These are phyloP conservation scores for Leucania comma DNA, from an alignment of 2,888 invertebrate species.

Conservation along the genomic window DNA sequence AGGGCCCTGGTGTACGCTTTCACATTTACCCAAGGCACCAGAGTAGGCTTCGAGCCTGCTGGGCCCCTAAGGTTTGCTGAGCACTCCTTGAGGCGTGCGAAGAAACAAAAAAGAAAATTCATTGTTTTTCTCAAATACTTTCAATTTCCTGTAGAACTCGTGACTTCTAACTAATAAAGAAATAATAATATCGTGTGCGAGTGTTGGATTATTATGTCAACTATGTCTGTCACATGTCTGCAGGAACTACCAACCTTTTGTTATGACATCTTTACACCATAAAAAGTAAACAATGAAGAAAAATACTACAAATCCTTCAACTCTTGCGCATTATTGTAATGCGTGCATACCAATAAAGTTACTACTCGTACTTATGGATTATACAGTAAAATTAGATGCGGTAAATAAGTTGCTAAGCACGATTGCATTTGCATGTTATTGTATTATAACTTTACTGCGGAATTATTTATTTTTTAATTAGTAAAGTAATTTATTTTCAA, in stretches of 20 bases:
- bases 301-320: conserved; percentile 9
- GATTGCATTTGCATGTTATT: not conserved
- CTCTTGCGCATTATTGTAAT: not conserved
- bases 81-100: no score
- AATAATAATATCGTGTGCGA: not conserved
- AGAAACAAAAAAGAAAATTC: no score
- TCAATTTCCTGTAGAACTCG: not conserved
- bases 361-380: no score
- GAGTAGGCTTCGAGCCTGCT: no score
- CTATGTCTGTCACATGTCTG: conserved; percentile 23
- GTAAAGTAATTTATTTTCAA: no score
- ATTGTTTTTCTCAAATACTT: no score
- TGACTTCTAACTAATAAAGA: conserved; percentile 9
- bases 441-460: no score
- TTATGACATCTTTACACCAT: conserved; percentile 19
- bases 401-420: not conserved
- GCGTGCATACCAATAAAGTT: not conserved
- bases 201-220: conserved; percentile 12
- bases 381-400: no score
- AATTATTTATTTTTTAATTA: no score
- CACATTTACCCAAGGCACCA: no score
- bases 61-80: no score
- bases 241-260: not conserved
- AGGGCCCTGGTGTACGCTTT: no score
- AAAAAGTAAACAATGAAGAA: conserved; percentile 9